Conservation (phyloP, 2,113 vertebrate genomes). For the Motacilla alba region DNA sequence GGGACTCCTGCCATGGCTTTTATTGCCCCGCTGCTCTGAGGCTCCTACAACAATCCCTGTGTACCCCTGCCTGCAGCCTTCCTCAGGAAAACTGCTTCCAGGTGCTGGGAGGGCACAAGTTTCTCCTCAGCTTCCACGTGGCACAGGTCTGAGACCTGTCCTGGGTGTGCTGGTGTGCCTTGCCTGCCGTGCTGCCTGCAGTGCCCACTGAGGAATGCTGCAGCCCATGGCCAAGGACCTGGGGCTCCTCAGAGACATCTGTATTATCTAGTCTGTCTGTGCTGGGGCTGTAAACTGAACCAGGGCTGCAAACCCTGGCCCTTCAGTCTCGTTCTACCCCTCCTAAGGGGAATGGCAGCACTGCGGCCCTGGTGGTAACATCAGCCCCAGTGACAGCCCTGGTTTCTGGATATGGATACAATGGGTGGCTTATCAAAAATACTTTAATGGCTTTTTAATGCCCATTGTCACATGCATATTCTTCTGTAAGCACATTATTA, state of each 20-base stretch:
- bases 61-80: background rate
- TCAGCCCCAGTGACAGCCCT: background rate
- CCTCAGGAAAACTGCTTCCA: background rate
- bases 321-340: background rate
- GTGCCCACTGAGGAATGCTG: accelerated
- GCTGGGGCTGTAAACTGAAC: background rate
- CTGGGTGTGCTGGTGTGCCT: background rate
- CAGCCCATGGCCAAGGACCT: background rate
- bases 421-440: background rate
- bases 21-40: background rate
- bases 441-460: background rate
- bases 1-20: background rate
- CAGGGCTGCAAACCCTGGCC: background rate
- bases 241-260: accelerated
- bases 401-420: background rate
- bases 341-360: background rate
- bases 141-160: background rate
- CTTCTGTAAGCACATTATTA: background rate
- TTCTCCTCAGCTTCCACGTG: background rate
- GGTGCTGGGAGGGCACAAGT: background rate
- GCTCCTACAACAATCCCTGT: background rate
- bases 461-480: accelerated
- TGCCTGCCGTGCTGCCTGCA: background rate
- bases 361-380: background rate
- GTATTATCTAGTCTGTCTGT: accelerated